Evolutionary conservation across 2,113 vertebrate genomes (phyloP), one percentile per base, ranked within the genome.

Genomic region (Ivindomyrus marchei): DNA sequence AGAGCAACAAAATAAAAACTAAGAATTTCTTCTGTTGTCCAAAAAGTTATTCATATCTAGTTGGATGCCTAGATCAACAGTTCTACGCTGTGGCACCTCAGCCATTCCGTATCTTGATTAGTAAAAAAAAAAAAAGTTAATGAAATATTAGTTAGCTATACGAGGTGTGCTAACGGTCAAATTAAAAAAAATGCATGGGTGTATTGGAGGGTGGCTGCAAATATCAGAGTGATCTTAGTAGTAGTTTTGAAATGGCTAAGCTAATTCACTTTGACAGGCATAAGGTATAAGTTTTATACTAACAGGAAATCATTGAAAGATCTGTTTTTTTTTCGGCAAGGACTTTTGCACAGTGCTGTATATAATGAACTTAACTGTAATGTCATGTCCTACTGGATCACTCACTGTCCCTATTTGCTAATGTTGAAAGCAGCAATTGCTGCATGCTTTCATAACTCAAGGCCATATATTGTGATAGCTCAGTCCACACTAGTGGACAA

Each of bases 401-500:
- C 87, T 91, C 74, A 85, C 15, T 42, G 49, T 50, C 39, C 47
- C 45, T 89, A 49, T 88, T 13, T 52, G 24, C 58, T 52, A 24
- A 77, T 91, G 91, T 92, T 91, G 89, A 58, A 90, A 91, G 70
- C 92, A 90, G 92, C 46, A 6, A 83, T 46, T 42, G 19, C 89
- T 47, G 62, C 1, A 39, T 7, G 70, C 42, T 90, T 86, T 89
- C 53, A 45, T 21, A 87, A 36, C 56, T 52, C 89, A 58, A 91
- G 92, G 92, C 93, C 91, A 92, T 19, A 66, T 31, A 36, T 88
- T 10, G 91, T 0, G 31, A 89, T 90, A 91, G 93, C 87, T 92
- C 49, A 19, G 70, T 84, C 62, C 90, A 89, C 88, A 80, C 92
- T 93, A 93, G 94, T 94, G 91, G 49, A 90, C 58, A 77, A 85